A percentile compares a stretch with the other conserved stretches of the same genome.
These are phyloP conservation scores for Drosophila pullipes DNA, from an alignment of 2,888 invertebrate genomes.

Conservation along the genomic window DNA sequence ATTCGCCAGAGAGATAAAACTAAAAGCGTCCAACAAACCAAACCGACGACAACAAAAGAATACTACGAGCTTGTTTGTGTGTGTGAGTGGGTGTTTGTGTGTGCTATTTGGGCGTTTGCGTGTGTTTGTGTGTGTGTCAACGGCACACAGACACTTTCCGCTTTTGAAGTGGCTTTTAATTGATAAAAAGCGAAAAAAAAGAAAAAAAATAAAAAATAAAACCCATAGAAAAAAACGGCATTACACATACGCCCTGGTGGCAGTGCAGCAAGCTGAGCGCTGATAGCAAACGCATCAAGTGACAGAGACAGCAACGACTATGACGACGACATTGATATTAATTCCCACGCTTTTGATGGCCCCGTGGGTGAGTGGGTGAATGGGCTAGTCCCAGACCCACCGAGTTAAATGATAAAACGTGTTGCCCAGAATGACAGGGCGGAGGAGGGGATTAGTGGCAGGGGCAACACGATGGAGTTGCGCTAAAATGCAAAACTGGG, in stretches of 20 bases:
- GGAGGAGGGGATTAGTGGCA: neutral
- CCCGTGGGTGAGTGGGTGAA: slow-evolving; percentile 29
- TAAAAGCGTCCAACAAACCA: slow-evolving; percentile 75
- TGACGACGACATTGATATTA: slow-evolving; percentile 74
- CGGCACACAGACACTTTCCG: slow-evolving; percentile 76
- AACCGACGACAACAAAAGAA: slow-evolving; percentile 68
- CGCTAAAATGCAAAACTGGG: slow-evolving; percentile 60
- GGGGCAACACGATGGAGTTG: slow-evolving; percentile 21
- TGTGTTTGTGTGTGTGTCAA: slow-evolving; percentile 64
- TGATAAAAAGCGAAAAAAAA: slow-evolving; percentile 71
- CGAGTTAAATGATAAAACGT: slow-evolving; percentile 74
- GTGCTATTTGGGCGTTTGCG: slow-evolving; percentile 42
- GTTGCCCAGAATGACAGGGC: slow-evolving; percentile 48
- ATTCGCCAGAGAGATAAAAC: slow-evolving; percentile 64
- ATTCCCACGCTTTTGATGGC: slow-evolving; percentile 73
- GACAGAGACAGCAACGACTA: slow-evolving; percentile 34
- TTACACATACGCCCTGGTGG: slow-evolving; percentile 75
- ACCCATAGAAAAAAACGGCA: slow-evolving; percentile 58
- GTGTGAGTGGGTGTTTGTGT: slow-evolving; percentile 40
- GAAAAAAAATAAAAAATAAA: slow-evolving; percentile 35
- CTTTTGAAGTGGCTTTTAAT: slow-evolving; percentile 83
- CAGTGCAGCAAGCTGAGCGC: slow-evolving; percentile 61
- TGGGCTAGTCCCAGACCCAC: slow-evolving; percentile 28
- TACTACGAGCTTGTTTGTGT: slow-evolving; percentile 38
- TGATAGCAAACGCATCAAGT: slow-evolving; percentile 62